Base-by-base conservation (phyloP, 2,113 vertebrate genomes). In the Puffinus mauretanicus region DNA sequence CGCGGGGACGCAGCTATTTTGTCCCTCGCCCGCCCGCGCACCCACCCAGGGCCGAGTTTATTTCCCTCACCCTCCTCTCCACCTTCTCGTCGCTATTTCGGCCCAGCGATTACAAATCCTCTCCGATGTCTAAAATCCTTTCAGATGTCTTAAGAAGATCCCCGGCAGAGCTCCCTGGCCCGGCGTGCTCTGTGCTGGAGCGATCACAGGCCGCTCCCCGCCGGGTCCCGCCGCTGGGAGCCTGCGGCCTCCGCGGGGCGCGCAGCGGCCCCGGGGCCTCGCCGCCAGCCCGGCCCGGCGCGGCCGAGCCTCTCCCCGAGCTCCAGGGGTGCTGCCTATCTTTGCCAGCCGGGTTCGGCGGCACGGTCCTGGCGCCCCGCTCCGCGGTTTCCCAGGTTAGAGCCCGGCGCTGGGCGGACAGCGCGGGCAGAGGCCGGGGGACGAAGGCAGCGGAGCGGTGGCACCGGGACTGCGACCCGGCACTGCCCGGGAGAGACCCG, bases 301-400 rank as follows among this genome's bases (percentile, higher is more conserved):
- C 34, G 54, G 82, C 61, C 47, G 24, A n/a, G 21, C 9, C 52
- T 25, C 30, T 8, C n/a, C 22, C 29, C 34, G 36, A n/a, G 79
- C 27, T 19, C 26, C 83, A 12, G 64, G 25, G 84, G 42, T 21
- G 62, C 49, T 32, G 61, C 66, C 16, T 57, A 0, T 18, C 57
- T 29, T 29, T 42, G 47, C 57, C 44, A 7, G 49, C 55, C 27
- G 17, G 38, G 12, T 17, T 5, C 8, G 22, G 58, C 64, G 11
- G 46, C 47, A 16, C 7, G 65, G 26, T 36, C 25, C 49, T 7
- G 44, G 26, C 7, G 5, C 18, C 47, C 7, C 17, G 10, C n/a
- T 44, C 44, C 10, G n/a, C 15, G 0, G 5, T 44, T 38, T 18
- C 66, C 32, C 7, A 24, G 4, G 1, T 8, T 8, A n/a, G 14